phyloP scores from a whole-genome alignment of 2,113 vertebrate species.

The Lepus timidus region DNA sequence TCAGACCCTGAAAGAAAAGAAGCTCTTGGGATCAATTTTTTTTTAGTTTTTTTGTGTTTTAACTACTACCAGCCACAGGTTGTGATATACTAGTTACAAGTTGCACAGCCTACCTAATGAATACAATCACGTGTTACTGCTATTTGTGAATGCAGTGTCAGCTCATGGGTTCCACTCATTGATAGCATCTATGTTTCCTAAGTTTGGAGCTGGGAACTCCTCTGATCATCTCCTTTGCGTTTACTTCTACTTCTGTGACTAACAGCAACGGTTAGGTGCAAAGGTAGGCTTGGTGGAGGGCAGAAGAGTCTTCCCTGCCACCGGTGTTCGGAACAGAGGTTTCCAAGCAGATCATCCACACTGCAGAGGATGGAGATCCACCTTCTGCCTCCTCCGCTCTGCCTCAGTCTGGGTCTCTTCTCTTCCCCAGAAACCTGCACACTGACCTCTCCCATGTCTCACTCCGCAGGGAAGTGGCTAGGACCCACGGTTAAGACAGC shows the following conservation, averaged over 20 bases:
- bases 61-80: not conserved
- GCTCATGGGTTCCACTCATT: not conserved
- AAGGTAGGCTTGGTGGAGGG: not conserved
- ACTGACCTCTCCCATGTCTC: not conserved
- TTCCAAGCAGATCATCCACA: not conserved
- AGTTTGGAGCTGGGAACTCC: no score
- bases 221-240: no score
- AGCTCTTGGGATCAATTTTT: not conserved
- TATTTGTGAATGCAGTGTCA: not conserved
- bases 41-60: constrained; percentile 12
- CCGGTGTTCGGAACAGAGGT: not conserved
- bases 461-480: not conserved
- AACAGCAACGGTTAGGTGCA: not conserved
- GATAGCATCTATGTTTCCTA: not conserved
- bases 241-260: not conserved
- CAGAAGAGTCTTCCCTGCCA: not conserved
- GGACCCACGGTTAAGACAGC: accelerated
- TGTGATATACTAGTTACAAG: no score
- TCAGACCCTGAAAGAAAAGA: not conserved
- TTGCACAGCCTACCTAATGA: not conserved
- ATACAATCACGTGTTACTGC: not conserved
- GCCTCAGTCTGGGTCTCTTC: not conserved
- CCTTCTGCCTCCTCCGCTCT: not conserved
- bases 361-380: no score
- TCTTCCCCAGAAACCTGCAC: no score